Conservation (phyloP, 2,797 vertebrate species). For the Lagodon rhomboides region DNA sequence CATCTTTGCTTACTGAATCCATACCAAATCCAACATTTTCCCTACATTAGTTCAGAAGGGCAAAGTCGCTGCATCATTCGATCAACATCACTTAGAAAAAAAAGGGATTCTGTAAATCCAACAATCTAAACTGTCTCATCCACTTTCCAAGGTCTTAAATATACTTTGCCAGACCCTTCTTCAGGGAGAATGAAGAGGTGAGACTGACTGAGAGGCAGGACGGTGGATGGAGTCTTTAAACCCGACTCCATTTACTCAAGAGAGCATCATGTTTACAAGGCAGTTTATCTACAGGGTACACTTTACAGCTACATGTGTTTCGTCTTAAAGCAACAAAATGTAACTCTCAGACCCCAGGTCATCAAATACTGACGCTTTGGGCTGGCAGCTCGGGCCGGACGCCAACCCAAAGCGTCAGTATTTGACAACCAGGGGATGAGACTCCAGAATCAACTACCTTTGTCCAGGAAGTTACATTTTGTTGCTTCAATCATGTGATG, state of each 20-base stretch:
- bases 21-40: conserved; percentile 41
- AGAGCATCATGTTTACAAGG: background rate
- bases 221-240: background rate
- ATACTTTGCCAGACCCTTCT: conserved; percentile 1
- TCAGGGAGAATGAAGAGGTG: background rate
- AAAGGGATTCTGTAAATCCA: conserved; percentile 10
- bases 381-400: too few species aligned
- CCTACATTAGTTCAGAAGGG: conserved; percentile 10
- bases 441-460: background rate
- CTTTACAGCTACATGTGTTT: background rate
- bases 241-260: background rate
- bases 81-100: conserved; percentile 6
- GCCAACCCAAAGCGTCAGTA: too few species aligned
- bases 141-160: conserved; percentile 4
- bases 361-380: too few species aligned
- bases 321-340: too few species aligned
- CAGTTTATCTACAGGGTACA: background rate
- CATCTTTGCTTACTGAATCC: conserved; percentile 22
- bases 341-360: too few species aligned
- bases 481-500: background rate
- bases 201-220: background rate
- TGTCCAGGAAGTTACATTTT: too few species aligned
- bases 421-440: too few species aligned
- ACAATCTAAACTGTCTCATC: conserved; percentile 10
- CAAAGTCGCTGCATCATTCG: conserved; percentile 19